phyloP scores from a whole-genome alignment of 2,888 invertebrate species.

The Eilema sororculum region DNA sequence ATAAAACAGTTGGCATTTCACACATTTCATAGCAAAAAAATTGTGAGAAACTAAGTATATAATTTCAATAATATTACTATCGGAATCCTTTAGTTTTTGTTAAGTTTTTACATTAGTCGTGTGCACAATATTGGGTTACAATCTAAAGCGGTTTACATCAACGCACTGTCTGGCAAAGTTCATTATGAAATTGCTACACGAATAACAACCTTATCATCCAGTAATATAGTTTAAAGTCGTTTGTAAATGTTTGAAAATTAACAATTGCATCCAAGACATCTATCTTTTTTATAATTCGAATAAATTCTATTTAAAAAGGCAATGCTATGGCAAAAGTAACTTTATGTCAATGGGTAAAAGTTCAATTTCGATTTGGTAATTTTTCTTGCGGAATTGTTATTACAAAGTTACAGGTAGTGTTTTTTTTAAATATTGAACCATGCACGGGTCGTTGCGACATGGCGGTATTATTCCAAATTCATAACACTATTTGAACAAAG shows the following conservation, averaged over 20 bases:
- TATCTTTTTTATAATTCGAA: conserved; percentile 40
- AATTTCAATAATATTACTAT: conserved; percentile 59
- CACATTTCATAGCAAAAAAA: conserved; percentile 21
- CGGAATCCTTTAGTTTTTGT: conserved; percentile 69
- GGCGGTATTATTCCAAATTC: conserved; percentile 67
- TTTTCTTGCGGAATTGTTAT: conserved; percentile 33
- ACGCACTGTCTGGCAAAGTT: conserved; percentile 31
- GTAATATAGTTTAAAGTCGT: conserved; percentile 36
- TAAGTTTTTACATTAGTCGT: conserved; percentile 67
- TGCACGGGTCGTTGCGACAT: conserved; percentile 73
- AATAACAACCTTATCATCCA: conserved; percentile 39
- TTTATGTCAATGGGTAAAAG: conserved; percentile 18
- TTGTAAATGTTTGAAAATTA: conserved; percentile 23
- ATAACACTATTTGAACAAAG: conserved; percentile 63
- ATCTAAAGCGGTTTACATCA: conserved; percentile 60
- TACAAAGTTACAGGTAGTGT: conserved; percentile 71
- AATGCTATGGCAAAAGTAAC: conserved; percentile 29
- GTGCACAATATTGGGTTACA: conserved; percentile 78
- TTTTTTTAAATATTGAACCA: conserved; percentile 73
- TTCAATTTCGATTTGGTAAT: conserved; percentile 18
- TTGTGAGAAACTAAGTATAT: conserved; percentile 23
- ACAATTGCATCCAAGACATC: conserved; percentile 55
- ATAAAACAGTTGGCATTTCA: conserved; percentile 22
- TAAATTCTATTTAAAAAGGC: conserved; percentile 30
- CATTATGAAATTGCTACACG: conserved; percentile 27